A percentile compares a stretch with the other conserved stretches of the same genome.
Evolutionary conservation across 2,797 vertebrate species (phyloP).

Genomic region (Protosalanx chinensis): DNA sequence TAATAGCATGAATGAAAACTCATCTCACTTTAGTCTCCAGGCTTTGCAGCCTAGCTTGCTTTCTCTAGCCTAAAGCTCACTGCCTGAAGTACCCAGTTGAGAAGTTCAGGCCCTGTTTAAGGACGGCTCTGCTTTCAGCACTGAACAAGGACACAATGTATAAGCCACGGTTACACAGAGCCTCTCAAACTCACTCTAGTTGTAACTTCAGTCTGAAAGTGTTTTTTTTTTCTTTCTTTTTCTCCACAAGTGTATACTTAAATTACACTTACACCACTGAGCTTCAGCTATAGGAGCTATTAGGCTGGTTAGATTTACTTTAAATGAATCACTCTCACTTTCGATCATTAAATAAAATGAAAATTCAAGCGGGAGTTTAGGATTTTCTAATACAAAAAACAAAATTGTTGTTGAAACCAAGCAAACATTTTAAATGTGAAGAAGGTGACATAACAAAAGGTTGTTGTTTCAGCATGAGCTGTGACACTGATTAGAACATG

Average conservation of each 20-base stretch:
- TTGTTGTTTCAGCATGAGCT: background rate
- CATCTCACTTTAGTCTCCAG: constrained; percentile 80
- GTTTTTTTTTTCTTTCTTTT: constrained; percentile 49
- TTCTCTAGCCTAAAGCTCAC: constrained; percentile 49
- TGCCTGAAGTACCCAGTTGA: constrained; percentile 63
- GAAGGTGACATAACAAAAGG: background rate
- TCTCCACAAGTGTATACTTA: constrained; percentile 27
- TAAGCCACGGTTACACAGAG: constrained; percentile 39
- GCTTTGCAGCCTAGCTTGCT: constrained; percentile 63
- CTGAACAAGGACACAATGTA: constrained; percentile 61
- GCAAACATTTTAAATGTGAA: background rate
- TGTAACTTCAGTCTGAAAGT: constrained; percentile 59
- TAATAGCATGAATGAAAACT: constrained; percentile 82
- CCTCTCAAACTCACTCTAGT: constrained; percentile 48
- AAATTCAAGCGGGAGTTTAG: constrained; percentile 13
- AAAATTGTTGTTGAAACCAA: no score
- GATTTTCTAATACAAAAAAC: background rate
- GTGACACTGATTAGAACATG: background rate
- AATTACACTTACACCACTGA: constrained; percentile 46
- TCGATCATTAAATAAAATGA: no score
- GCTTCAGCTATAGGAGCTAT: constrained; percentile 35
- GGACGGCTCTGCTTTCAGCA: constrained; percentile 48
- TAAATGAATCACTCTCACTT: constrained; percentile 35
- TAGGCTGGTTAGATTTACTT: constrained; percentile 30
- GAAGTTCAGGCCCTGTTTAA: constrained; percentile 64